Percentiles rank a stretch among this genome's conserved stretches.
Conservation (phyloP, 2,113 vertebrate species). For the Neolamprologus variostigma region DNA sequence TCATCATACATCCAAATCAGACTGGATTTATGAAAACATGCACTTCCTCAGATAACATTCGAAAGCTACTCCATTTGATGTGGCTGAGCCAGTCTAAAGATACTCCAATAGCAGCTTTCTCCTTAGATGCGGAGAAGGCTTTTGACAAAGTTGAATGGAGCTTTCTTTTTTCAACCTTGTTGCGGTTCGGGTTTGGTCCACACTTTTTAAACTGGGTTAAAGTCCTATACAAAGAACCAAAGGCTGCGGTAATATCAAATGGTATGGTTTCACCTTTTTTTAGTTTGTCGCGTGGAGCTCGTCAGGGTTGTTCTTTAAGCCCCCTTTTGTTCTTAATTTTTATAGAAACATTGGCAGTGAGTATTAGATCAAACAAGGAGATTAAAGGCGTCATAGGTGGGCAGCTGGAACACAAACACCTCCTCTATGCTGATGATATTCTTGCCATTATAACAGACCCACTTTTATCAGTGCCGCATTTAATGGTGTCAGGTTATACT, state of each 20-base stretch:
- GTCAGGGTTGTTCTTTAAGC: rapidly evolving
- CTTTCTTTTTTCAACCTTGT: neutral
- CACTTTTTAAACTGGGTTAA: too few relatives aligned
- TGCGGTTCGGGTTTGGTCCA: too few relatives aligned
- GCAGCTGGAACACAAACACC: rapidly evolving
- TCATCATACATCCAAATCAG: neutral
- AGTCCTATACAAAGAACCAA: too few relatives aligned
- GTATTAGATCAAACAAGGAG: too few relatives aligned
- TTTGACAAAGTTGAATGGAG: neutral
- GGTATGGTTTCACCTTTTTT: rapidly evolving
- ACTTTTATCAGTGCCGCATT: too few relatives aligned
- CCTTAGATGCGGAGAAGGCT: rapidly evolving
- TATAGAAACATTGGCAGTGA: too few relatives aligned
- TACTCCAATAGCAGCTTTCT: rapidly evolving
- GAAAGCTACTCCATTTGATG: neutral
- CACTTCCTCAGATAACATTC: neutral
- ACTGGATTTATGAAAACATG: neutral
- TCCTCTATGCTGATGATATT: too few relatives aligned
- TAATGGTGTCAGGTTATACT: too few relatives aligned
- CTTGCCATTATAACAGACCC: too few relatives aligned
- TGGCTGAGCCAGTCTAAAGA: neutral
- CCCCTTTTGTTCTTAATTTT: too few relatives aligned
- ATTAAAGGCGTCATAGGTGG: rapidly evolving
- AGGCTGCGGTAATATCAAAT: rapidly evolving
- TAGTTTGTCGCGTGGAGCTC: rapidly evolving